Percentiles rank a stretch among this genome's conserved stretches.
Conservation (phyloP, 2,113 vertebrate species). For the Peromyscus californicus region DNA sequence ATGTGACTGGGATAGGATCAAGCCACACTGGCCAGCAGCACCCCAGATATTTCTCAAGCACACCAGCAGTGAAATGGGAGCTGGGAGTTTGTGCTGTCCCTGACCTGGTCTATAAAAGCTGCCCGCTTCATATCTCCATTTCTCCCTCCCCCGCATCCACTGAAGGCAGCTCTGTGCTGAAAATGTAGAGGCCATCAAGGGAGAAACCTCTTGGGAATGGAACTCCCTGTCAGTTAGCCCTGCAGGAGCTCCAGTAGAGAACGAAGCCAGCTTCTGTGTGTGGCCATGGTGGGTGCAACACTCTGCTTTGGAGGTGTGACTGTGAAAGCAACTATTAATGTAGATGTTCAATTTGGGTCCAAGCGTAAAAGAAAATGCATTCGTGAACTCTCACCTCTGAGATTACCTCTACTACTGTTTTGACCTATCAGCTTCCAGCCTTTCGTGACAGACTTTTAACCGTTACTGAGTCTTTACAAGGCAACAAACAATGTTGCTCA, state of each 20-base stretch:
- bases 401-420: not conserved
- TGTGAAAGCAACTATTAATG: not conserved
- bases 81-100: not conserved
- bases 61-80: not conserved
- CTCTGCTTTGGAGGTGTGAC: not conserved
- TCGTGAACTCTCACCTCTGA: not conserved
- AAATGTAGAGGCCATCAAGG: not conserved
- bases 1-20: not conserved
- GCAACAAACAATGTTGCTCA: not conserved
- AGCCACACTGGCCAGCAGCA: not conserved
- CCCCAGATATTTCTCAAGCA: not conserved
- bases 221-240: not conserved
- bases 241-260: not conserved
- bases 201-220: not conserved
- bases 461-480: slow-evolving; percentile 1
- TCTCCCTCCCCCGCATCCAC: not conserved
- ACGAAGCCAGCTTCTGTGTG: not conserved
- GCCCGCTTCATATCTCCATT: not conserved
- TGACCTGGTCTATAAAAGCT: not conserved
- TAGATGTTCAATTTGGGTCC: not conserved
- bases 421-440: not conserved
- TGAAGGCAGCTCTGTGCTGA: not conserved
- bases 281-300: not conserved
- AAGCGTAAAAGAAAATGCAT: not conserved
- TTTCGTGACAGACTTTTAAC: not conserved